Conservation (phyloP, 1,140 invertebrate species). For the Propsilocerus akamusi region DNA sequence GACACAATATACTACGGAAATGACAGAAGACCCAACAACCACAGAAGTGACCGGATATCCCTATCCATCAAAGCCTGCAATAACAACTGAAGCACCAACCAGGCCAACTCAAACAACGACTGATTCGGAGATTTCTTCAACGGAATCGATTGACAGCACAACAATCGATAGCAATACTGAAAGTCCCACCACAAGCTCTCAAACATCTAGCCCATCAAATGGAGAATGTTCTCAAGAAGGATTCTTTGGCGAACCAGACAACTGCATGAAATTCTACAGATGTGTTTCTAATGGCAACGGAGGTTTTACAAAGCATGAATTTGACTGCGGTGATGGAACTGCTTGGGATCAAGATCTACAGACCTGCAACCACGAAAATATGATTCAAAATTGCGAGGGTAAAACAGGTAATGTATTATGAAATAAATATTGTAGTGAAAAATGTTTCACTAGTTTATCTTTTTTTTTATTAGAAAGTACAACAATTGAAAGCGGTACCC, state of each 20-base stretch:
- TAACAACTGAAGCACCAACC: background rate
- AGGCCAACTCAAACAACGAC: constrained; percentile 3
- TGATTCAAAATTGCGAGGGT: constrained; percentile 15
- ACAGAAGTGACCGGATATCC: background rate
- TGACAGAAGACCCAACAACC: constrained; percentile 8
- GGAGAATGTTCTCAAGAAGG: constrained; percentile 32
- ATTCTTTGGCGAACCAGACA: constrained; percentile 37
- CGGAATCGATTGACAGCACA: constrained; percentile 6
- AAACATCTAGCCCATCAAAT: constrained; percentile 8
- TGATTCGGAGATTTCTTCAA: background rate
- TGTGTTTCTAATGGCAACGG: constrained; percentile 27
- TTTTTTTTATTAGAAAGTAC: no score
- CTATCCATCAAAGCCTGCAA: background rate
- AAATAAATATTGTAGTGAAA: constrained; percentile 5
- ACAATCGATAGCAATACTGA: constrained; percentile 7
- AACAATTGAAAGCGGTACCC: constrained; percentile 3
- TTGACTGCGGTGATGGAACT: constrained; percentile 24
- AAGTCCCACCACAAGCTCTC: constrained; percentile 11
- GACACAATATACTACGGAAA: constrained; percentile 10
- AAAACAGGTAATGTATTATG: constrained; percentile 8
- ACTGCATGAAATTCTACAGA: constrained; percentile 37
- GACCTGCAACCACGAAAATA: constrained; percentile 19
- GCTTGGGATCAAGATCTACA: constrained; percentile 26
- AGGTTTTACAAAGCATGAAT: constrained; percentile 23
- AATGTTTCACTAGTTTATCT: constrained; percentile 8